Conservation (phyloP, 2,113 vertebrate genomes). For the Rhineura floridana region DNA sequence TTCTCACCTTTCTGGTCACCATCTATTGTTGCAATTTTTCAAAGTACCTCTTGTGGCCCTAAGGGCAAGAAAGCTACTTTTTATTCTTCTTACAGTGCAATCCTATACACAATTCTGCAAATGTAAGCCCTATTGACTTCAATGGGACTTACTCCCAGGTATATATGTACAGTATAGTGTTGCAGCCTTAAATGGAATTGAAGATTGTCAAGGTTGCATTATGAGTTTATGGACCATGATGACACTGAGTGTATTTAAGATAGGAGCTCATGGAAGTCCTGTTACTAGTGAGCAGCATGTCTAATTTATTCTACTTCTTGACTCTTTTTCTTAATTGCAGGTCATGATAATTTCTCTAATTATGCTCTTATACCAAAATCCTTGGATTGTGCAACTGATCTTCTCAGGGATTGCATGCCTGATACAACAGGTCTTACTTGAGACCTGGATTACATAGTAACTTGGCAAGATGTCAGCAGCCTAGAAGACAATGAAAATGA, state of each 20-base stretch:
- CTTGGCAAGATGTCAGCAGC: conserved; percentile 54
- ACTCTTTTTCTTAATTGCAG: conserved; percentile 53
- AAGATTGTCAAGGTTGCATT: conserved; percentile 3
- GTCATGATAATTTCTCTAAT: conserved; percentile 40
- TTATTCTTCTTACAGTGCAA: background rate
- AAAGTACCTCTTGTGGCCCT: background rate
- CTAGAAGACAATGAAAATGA: conserved; percentile 8
- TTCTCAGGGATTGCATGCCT: conserved; percentile 26
- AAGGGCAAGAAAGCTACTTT: background rate
- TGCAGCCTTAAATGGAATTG: background rate
- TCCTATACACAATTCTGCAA: background rate
- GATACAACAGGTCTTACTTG: conserved; percentile 23
- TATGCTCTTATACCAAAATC: conserved; percentile 53
- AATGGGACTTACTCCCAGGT: background rate
- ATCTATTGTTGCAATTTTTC: background rate
- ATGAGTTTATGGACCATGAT: background rate
- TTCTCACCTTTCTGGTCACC: background rate
- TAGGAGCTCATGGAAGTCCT: background rate
- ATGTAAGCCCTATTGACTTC: background rate
- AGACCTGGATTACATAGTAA: conserved; percentile 50
- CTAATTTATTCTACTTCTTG: conserved; percentile 50
- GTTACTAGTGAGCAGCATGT: conserved; percentile 43
- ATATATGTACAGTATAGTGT: background rate
- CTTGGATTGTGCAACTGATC: conserved; percentile 50
- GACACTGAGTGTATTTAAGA: background rate